Conservation (phyloP, 2,888 invertebrate species). For the Cyrtodaria siliqua region DNA sequence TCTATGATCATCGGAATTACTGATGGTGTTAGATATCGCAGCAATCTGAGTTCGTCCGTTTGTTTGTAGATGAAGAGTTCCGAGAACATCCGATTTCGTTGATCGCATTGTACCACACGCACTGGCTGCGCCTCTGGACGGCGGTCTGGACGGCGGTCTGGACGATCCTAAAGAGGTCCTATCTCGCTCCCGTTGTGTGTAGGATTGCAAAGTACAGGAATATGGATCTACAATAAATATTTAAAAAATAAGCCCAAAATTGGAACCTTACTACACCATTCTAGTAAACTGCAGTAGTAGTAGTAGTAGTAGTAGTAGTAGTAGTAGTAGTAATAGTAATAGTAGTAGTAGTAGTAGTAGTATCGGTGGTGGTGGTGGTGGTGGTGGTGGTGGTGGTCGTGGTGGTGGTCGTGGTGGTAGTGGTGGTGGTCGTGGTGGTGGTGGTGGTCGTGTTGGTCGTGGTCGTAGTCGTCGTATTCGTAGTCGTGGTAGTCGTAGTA, state of each 20-base stretch:
- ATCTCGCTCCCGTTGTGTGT: slow-evolving; percentile 61
- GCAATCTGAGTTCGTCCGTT: slow-evolving; percentile 43
- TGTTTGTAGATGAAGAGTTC: slow-evolving; percentile 29
- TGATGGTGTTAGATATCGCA: not conserved
- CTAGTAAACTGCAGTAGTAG: not conserved
- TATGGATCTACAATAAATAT: slow-evolving; percentile 70
- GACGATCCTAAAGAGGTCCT: slow-evolving; percentile 34
- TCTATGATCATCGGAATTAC: slow-evolving; percentile 1
- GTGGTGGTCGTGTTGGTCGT: too few species aligned
- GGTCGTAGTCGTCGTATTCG: too few species aligned
- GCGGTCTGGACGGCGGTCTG: slow-evolving; percentile 41
- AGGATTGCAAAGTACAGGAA: slow-evolving; percentile 76
- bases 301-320: slow-evolving; percentile 8
- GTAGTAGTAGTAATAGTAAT: slow-evolving; percentile 8
- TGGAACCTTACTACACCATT: not conserved
- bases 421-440: too few species aligned
- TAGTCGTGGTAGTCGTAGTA: too few species aligned
- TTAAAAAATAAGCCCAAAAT: slow-evolving; percentile 3
- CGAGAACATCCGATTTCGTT: slow-evolving; percentile 41
- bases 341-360: slow-evolving; percentile 11
- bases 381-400: too few species aligned
- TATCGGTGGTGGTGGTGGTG: not conserved
- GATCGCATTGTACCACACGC: slow-evolving; percentile 50
- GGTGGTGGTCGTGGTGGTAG: not conserved
- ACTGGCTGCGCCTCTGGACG: slow-evolving; percentile 31